Percentiles rank a stretch among this genome's conserved stretches.
phyloP scores from a whole-genome alignment of 2,113 vertebrate genomes.

The Calidris pugnax region DNA sequence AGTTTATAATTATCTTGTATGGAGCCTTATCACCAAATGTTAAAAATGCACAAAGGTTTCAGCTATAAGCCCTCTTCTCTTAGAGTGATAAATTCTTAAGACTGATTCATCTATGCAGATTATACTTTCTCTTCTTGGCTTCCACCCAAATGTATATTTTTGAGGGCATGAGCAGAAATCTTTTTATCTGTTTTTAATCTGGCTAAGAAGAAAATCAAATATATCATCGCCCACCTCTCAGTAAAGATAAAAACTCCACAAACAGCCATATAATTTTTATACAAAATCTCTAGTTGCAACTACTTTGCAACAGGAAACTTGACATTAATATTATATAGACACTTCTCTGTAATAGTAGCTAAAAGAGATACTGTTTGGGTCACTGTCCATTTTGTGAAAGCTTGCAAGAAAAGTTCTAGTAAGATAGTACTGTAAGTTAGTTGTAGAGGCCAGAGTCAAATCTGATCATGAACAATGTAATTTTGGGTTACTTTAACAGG shows the following conservation, averaged over 20 bases:
- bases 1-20: not conserved
- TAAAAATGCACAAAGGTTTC: not conserved
- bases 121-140: not conserved
- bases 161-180: not conserved
- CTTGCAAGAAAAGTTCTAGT: not conserved
- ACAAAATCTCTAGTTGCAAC: not conserved
- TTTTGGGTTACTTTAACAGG: not conserved
- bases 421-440: not conserved
- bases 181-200: not conserved
- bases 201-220: not conserved
- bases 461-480: not conserved
- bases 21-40: not conserved
- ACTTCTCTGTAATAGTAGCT: not conserved
- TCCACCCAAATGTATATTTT: not conserved
- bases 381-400: not conserved
- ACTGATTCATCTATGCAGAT: not conserved
- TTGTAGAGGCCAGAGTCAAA: not conserved
- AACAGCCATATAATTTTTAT: not conserved
- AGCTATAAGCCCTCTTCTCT: not conserved
- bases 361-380: not conserved
- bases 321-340: not conserved
- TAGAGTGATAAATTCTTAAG: not conserved
- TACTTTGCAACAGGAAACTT: not conserved
- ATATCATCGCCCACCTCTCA: not conserved
- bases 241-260: not conserved